Percentiles rank a stretch among this genome's conserved stretches.
Conservation (phyloP, 53 echinoderm and acorn worm genomes). For the Patiria pectinifera region DNA sequence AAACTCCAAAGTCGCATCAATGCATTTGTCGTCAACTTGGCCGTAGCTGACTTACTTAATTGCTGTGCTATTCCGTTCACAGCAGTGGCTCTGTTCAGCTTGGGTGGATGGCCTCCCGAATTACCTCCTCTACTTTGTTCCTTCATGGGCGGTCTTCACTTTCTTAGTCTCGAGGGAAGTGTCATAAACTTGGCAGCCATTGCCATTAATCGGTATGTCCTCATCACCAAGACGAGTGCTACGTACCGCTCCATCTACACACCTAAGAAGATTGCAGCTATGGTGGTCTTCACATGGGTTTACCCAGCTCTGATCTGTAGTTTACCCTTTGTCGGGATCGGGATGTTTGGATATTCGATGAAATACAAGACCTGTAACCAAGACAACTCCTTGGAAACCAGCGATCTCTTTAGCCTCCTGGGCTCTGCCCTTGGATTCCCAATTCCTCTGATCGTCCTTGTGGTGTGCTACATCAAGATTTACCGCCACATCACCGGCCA, state of each 20-base stretch:
- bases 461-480: slow-evolving; percentile 67
- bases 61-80: slow-evolving; percentile 54
- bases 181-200: slow-evolving; percentile 73
- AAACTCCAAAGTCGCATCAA: slow-evolving; percentile 74
- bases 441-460: slow-evolving; percentile 43
- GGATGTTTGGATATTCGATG: slow-evolving; percentile 63
- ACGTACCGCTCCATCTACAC: slow-evolving; percentile 66
- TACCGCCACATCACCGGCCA: slow-evolving; percentile 69
- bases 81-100: slow-evolving; percentile 59
- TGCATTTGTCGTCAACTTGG: slow-evolving; percentile 78
- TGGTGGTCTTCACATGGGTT: slow-evolving; percentile 65
- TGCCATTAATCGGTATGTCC: slow-evolving; percentile 71
- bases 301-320: slow-evolving; percentile 42
- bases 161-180: slow-evolving; percentile 59
- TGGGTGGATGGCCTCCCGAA: slow-evolving; percentile 58
- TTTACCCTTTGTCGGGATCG: slow-evolving; percentile 57
- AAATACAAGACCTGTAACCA: slow-evolving; percentile 74
- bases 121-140: slow-evolving; percentile 64
- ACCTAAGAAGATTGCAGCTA: slow-evolving; percentile 63
- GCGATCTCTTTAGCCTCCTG: slow-evolving; percentile 60
- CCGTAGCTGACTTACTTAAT: slow-evolving; percentile 68
- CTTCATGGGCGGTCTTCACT: slow-evolving; percentile 56
- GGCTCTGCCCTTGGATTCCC: slow-evolving; percentile 64
- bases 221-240: slow-evolving; percentile 35
- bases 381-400: slow-evolving; percentile 53